Conservation (phyloP, 2,888 invertebrate species). For the Habrosyne pyritoides region DNA sequence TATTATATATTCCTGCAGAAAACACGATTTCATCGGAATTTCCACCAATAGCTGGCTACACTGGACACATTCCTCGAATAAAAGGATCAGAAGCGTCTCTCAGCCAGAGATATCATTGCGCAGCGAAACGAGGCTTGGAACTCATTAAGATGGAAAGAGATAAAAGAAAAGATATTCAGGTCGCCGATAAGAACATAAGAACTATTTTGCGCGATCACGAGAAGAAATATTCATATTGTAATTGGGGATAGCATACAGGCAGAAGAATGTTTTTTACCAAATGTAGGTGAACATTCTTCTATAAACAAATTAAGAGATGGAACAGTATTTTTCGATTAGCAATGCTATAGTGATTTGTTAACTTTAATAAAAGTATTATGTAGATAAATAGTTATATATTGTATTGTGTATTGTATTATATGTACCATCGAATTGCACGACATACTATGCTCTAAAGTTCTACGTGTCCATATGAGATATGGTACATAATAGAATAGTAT, state of each 20-base stretch:
- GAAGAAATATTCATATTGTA: slow-evolving; percentile 76
- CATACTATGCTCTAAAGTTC: neutral
- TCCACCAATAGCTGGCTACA: slow-evolving; percentile 89
- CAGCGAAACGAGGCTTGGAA: slow-evolving; percentile 85
- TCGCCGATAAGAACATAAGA: slow-evolving; percentile 65
- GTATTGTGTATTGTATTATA: too few species aligned
- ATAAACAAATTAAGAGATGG: slow-evolving; percentile 30
- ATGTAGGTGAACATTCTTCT: slow-evolving; percentile 76
- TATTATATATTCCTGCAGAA: slow-evolving; percentile 68
- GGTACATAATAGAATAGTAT: neutral
- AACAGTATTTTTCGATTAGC: slow-evolving; percentile 44
- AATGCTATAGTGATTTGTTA: slow-evolving; percentile 16
- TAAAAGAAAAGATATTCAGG: slow-evolving; percentile 68
- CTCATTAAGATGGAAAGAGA: slow-evolving; percentile 83
- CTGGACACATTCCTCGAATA: slow-evolving; percentile 88
- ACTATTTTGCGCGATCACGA: slow-evolving; percentile 68
- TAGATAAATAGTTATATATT: neutral
- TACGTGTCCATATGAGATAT: neutral
- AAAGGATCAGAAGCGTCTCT: slow-evolving; percentile 86
- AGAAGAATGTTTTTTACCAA: slow-evolving; percentile 82
- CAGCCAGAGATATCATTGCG: slow-evolving; percentile 87
- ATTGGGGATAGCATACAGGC: slow-evolving; percentile 83
- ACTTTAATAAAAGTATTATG: neutral
- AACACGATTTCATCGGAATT: slow-evolving; percentile 86
- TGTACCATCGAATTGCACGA: neutral